Conservation (phyloP, 2,113 vertebrate genomes). For the Lepus europaeus region DNA sequence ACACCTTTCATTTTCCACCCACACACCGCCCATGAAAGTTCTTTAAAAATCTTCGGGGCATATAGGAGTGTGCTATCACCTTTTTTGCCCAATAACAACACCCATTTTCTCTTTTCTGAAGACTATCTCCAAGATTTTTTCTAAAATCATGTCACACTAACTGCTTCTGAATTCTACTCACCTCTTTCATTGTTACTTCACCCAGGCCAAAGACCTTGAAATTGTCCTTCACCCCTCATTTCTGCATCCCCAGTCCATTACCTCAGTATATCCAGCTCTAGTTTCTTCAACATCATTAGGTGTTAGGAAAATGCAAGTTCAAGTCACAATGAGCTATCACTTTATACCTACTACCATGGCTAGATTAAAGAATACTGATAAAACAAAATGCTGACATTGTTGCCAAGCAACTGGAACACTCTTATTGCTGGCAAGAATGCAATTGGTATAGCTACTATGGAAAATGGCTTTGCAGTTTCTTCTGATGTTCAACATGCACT, state of each 20-base stretch:
- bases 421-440: conserved; percentile 17
- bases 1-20: conserved; percentile 83
- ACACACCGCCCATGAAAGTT: conserved; percentile 75
- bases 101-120: conserved; percentile 61
- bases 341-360: not conserved
- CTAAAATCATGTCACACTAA: conserved; percentile 52
- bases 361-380: conserved; percentile 54
- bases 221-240: conserved; percentile 40
- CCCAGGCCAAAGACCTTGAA: conserved; percentile 35
- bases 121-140: conserved; percentile 42
- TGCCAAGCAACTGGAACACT: conserved; percentile 47
- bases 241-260: conserved; percentile 24
- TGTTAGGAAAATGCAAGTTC: conserved; percentile 39
- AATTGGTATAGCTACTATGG: not conserved
- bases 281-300: conserved; percentile 34
- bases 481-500: conserved; percentile 28
- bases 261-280: conserved; percentile 50
- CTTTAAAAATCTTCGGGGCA: conserved; percentile 73
- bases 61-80: conserved; percentile 44
- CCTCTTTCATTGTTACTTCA: conserved; percentile 47
- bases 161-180: conserved; percentile 54
- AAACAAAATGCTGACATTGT: conserved; percentile 36
- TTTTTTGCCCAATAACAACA: conserved; percentile 30
- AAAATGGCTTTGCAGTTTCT: conserved; percentile 32
- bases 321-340: conserved; percentile 22